These are phyloP conservation scores for Andrena chrysosceles DNA, from an alignment of 2,888 invertebrate genomes.

Conservation along the genomic window DNA sequence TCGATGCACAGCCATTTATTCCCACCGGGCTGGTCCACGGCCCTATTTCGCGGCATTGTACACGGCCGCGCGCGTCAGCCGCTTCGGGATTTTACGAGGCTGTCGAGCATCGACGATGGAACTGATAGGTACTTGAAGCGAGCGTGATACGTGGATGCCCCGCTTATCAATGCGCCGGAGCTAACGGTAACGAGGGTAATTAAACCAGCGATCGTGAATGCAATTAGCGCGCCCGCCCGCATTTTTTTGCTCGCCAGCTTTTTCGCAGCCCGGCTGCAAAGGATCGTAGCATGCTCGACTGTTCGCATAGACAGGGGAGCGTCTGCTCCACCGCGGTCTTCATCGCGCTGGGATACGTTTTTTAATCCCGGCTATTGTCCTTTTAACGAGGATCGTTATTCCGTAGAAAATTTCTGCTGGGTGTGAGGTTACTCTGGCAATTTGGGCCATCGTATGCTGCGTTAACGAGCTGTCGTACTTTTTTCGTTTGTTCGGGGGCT, in stretches of 20 bases:
- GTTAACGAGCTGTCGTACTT: background rate
- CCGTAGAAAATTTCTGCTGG: background rate
- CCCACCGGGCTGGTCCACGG: background rate
- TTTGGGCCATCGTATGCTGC: background rate
- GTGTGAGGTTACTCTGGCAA: background rate
- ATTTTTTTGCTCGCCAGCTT: conserved; percentile 1
- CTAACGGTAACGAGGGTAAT: conserved; percentile 31
- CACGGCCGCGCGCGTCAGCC: background rate
- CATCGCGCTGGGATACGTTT: background rate
- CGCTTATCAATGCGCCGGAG: conserved; percentile 9
- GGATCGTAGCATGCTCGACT: background rate
- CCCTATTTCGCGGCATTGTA: background rate
- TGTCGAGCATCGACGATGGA: background rate
- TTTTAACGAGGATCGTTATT: background rate
- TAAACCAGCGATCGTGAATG: conserved; percentile 18
- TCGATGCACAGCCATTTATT: background rate
- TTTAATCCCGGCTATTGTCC: conserved; percentile 2
- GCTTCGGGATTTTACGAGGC: conserved; percentile 8
- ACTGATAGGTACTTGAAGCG: background rate
- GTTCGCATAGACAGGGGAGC: background rate
- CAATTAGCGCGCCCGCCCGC: conserved; percentile 7
- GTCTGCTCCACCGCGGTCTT: background rate
- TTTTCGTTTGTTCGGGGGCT: background rate
- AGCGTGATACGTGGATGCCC: background rate
- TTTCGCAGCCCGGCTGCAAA: background rate